Conservation (phyloP, 1,140 invertebrate species). For the Megathymus violae region DNA sequence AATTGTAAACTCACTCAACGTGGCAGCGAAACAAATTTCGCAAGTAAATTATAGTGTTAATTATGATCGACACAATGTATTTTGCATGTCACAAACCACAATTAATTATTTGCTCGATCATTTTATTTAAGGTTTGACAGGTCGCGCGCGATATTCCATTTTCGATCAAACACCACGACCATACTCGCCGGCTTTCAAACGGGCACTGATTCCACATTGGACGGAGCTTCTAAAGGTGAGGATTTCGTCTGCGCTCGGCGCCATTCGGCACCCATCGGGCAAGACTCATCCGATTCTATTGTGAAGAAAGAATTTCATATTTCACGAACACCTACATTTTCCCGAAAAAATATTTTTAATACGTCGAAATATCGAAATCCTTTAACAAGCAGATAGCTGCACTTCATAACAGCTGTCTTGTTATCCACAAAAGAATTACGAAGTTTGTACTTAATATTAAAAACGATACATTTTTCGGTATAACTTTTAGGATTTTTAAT, state of each 20-base stretch:
- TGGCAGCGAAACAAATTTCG: not conserved
- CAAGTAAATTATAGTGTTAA: constrained; percentile 24
- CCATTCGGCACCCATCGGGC: constrained; percentile 56
- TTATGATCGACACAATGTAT: constrained; percentile 43
- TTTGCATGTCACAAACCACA: constrained; percentile 57
- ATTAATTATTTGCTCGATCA: constrained; percentile 46
- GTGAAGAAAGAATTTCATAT: constrained; percentile 72
- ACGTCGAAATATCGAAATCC: constrained; percentile 23
- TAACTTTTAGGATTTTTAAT: constrained; percentile 19
- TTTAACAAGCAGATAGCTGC: constrained; percentile 29
- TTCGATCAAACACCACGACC: constrained; percentile 40
- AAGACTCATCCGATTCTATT: constrained; percentile 72
- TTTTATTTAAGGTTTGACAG: constrained; percentile 28
- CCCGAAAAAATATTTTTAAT: constrained; percentile 52
- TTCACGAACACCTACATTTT: constrained; percentile 56
- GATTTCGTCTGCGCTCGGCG: constrained; percentile 60
- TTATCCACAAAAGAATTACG: constrained; percentile 21
- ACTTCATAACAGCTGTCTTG: constrained; percentile 31
- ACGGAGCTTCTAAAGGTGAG: constrained; percentile 76
- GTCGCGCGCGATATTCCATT: constrained; percentile 36
- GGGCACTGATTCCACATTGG: constrained; percentile 76
- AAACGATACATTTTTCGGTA: constrained; percentile 26
- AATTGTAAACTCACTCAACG: constrained; percentile 19
- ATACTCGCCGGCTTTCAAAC: constrained; percentile 47
- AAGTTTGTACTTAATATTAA: constrained; percentile 33